phyloP scores from a whole-genome alignment of 2,797 vertebrate genomes.

The Discoglossus pictus region DNA sequence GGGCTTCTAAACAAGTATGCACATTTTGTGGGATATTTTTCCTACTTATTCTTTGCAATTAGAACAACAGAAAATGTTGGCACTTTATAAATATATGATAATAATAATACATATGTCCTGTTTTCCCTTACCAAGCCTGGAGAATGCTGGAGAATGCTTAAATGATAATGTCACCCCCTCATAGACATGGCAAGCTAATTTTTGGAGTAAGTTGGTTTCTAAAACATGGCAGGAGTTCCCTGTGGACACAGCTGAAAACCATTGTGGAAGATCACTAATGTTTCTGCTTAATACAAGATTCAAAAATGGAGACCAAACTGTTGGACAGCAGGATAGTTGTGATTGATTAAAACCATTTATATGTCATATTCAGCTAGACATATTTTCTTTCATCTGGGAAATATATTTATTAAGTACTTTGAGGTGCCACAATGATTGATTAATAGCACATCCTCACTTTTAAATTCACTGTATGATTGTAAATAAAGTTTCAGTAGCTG shows the following conservation, averaged over 20 bases:
- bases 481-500: conserved; percentile 18
- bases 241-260: conserved; percentile 11
- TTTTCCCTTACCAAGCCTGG: too few relatives aligned
- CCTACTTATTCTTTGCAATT: too few relatives aligned
- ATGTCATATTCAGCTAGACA: conserved; percentile 41
- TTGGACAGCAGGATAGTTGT: conserved; percentile 7
- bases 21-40: too few relatives aligned
- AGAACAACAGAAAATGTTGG: too few relatives aligned
- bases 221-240: background rate
- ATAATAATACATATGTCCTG: too few relatives aligned
- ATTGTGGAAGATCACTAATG: background rate
- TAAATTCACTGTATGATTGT: conserved; percentile 33
- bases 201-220: background rate
- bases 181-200: background rate
- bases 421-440: conserved; percentile 39
- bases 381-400: conserved; percentile 47
- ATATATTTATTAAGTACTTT: conserved; percentile 46
- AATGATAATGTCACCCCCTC: too few relatives aligned
- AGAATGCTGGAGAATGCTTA: too few relatives aligned
- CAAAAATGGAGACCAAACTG: conserved; percentile 5
- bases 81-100: too few relatives aligned
- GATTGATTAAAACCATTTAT: conserved; percentile 48
- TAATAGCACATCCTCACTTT: conserved; percentile 39
- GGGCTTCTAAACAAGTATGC: too few relatives aligned
- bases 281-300: conserved; percentile 8